Conservation (phyloP, 2,113 vertebrate genomes). For the Gyps fulvus region DNA sequence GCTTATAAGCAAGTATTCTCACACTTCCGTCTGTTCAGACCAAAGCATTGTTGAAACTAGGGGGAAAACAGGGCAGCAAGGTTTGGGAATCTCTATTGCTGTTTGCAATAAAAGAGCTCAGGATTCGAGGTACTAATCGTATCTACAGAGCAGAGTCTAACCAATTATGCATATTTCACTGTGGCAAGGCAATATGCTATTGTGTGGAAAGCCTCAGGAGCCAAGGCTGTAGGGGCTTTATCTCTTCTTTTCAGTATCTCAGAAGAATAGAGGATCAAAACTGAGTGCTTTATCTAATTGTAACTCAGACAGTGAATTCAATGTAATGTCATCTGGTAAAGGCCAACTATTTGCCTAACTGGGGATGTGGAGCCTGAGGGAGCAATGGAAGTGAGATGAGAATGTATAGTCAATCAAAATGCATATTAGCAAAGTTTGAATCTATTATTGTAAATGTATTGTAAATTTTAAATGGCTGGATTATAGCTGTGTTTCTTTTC, state of each 20-base stretch:
- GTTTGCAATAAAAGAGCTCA: not conserved
- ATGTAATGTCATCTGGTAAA: not conserved
- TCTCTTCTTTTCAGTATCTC: slow-evolving; percentile 9
- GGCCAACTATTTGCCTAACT: slow-evolving; percentile 5
- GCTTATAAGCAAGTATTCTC: not conserved
- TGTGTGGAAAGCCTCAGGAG: not conserved
- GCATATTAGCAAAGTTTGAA: slow-evolving; percentile 33
- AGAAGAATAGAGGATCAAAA: slow-evolving; percentile 26
- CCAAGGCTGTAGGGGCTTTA: not conserved
- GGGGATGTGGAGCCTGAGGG: not conserved
- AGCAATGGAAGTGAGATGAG: not conserved
- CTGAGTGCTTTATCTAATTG: slow-evolving; percentile 15
- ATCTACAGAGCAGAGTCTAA: not conserved
- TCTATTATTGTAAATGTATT: not conserved
- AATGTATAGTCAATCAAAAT: slow-evolving; percentile 27
- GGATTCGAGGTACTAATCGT: not conserved
- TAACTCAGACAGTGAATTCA: slow-evolving; percentile 30
- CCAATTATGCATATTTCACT: slow-evolving; percentile 12
- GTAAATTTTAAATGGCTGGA: not conserved
- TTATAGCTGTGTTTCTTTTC: not conserved
- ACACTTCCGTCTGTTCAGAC: not conserved
- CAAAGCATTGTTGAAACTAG: not conserved
- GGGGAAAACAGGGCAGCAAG: not conserved
- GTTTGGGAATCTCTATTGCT: not conserved
- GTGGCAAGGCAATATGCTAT: not conserved